Evolutionary conservation across 2,113 vertebrate genomes (phyloP), one percentile per base, ranked within the genome.

Genomic region (Tetrax tetrax): DNA sequence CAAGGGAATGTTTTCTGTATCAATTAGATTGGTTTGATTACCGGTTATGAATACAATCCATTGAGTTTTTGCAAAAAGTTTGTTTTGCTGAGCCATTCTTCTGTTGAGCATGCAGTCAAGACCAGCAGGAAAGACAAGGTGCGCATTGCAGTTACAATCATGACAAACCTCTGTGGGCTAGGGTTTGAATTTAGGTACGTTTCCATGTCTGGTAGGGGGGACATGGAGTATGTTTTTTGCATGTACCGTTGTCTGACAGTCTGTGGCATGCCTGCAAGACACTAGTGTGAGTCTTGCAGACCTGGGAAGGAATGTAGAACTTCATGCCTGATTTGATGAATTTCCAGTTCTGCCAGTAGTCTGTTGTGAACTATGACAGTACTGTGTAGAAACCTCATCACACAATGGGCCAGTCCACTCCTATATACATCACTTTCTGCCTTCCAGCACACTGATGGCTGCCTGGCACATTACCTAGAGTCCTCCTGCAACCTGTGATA

Each of bases 21-120:
- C 60, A 41, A 1, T 69, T 53, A 74, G 43, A 12, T 75, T 74
- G 18, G 47, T 72, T 68, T 3, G 4, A 78, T 78, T 50, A 33
- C 13, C 19, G 50, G 16, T n/a, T 65, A n/a, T 77, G 35, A 76
- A 31, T 57, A 27, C 54, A 60, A 53, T 25, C 20, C 23, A 57
- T 38, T n/a, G 29, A 56, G 33, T 6, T 57, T 86, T 83, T 77
- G 35, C 19, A 59, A 37, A 69, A 33, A 23, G 31, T 33, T 65
- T 4, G 4, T 77, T 89, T 57, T 83, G n/a, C 47, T 51, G 81
- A 9, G 17, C 38, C 45, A 12, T 38, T 84, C 8, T n/a, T 72
- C 33, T 85, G n/a, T 14, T 63, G 38, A 87, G 6, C 0, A 0
- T 57, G 59, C 31, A 47, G 12, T 25, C 0, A 1, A 65, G 47